Percentiles rank a stretch among this genome's conserved stretches.
These are phyloP conservation scores for Crenichthys baileyi DNA, from an alignment of 2,797 vertebrate species.

Conservation along the genomic window DNA sequence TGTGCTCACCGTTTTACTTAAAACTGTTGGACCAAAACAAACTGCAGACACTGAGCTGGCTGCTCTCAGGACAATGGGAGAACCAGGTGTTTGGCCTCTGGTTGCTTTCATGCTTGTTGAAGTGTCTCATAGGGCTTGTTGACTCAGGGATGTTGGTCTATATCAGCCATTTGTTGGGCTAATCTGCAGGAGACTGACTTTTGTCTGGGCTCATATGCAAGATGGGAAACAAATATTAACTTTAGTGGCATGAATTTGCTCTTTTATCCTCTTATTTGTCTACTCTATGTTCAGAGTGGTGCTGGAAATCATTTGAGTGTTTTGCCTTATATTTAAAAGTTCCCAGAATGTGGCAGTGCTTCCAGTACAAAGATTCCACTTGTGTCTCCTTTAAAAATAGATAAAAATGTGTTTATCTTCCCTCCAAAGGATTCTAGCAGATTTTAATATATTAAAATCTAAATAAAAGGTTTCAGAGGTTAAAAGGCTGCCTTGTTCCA, in stretches of 20 bases:
- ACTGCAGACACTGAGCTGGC: not conserved
- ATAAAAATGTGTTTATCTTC: no score
- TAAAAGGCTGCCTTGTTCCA: not conserved
- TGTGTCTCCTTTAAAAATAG: no score
- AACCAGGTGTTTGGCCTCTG: conserved; percentile 43
- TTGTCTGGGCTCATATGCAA: not conserved
- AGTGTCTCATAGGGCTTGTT: conserved; percentile 24
- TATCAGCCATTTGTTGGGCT: not conserved
- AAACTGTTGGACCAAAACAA: not conserved
- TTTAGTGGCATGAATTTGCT: not conserved
- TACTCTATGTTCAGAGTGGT: not conserved
- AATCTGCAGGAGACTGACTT: not conserved
- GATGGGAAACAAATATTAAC: not conserved
- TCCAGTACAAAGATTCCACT: no score
- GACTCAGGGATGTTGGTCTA: conserved; percentile 20
- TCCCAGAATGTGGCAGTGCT: not conserved
- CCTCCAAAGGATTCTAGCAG: no score
- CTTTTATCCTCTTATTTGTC: not conserved
- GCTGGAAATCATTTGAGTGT: not conserved
- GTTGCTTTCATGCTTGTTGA: conserved; percentile 33
- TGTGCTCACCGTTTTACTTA: not conserved
- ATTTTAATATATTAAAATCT: not conserved
- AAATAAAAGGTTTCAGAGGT: not conserved
- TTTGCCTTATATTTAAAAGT: not conserved
- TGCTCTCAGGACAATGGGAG: conserved; percentile 10